Evolutionary conservation across 2,888 invertebrate genomes (phyloP), one percentile per base, ranked within the genome.

Genomic region (Sipha maydis): DNA sequence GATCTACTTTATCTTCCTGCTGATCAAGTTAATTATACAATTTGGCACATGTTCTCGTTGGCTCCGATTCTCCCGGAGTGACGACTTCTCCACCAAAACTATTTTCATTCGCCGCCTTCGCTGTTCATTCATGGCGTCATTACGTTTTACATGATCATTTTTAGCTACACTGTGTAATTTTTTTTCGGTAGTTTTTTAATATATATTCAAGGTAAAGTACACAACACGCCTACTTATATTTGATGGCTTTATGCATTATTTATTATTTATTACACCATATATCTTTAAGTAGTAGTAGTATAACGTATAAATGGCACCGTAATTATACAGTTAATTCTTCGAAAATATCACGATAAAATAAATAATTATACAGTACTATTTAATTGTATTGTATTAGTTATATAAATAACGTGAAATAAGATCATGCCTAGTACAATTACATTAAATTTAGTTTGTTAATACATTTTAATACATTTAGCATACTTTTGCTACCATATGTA

Each of bases 61-160:
- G 85, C 76, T 85, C 67, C n/a, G 56, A 76, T 76, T 41, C 76
- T 85, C 67, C 48, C 48, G 78, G 67, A 77, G 77, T 85, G 85
- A 77, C 61, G 85, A 85, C 77, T 85, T 85, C 76, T 85, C 54
- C 41, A 67, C 34, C 85, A 48, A 54, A 86, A 86, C 86, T 86
- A 86, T 86, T 86, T 86, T 79, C 86, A 86, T 79, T 73, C 80
- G 84, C 76, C 69, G 79, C 28, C 73, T 38, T 75, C 86, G 38
- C 17, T 21, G 28, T 86, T 80, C 86, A 86, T 86, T 86, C 86
- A 85, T 77, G 48, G 76, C 85, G 85, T 85, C 85, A 86, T 80
- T 78, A 21, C 85, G 69, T 85, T 73, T 76, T 76, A 76, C 25
- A 41, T 41, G 19, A 31, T 84, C 61, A 38, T 61, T 84, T 84